phyloP scores from a whole-genome alignment of 2,113 vertebrate genomes.

The Sterrhoptilus dennistouni region DNA sequence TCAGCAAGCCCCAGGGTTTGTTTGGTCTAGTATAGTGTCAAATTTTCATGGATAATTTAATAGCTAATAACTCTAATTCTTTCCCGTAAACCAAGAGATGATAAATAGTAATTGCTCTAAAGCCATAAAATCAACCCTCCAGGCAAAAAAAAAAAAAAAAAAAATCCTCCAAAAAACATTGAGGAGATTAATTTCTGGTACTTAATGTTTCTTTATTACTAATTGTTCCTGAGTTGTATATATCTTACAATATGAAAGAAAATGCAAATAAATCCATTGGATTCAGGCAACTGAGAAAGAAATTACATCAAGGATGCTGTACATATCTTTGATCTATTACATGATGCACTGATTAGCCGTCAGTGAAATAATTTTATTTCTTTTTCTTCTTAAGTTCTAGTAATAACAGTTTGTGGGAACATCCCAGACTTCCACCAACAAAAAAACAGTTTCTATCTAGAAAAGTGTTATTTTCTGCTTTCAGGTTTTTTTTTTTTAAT shows the following conservation, averaged over 20 bases:
- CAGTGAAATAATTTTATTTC: background rate
- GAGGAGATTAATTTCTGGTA: constrained; percentile 76
- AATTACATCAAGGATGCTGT: background rate
- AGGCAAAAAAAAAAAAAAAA: constrained; percentile 62
- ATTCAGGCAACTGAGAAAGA: constrained; percentile 26
- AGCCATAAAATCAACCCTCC: constrained; percentile 80
- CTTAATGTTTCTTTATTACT: constrained; percentile 67
- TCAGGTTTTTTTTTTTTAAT: background rate
- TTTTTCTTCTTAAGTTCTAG: background rate
- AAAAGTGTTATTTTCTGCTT: background rate
- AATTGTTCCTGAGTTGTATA: constrained; percentile 55
- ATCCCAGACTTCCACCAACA: background rate
- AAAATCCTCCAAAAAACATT: constrained; percentile 22
- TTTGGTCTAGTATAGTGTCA: constrained; percentile 81
- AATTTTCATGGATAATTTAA: constrained; percentile 88
- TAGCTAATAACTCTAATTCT: constrained; percentile 85
- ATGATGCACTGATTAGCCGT: background rate
- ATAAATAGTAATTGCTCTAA: constrained; percentile 80
- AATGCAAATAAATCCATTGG: constrained; percentile 41
- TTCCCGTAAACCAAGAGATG: constrained; percentile 78
- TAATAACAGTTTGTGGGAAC: background rate
- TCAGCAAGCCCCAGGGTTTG: constrained; percentile 82
- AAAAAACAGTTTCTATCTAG: background rate
- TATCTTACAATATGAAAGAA: constrained; percentile 29
- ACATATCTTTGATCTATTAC: background rate